Conservation (phyloP, 2,797 vertebrate genomes). For the Alectoris magna region DNA sequence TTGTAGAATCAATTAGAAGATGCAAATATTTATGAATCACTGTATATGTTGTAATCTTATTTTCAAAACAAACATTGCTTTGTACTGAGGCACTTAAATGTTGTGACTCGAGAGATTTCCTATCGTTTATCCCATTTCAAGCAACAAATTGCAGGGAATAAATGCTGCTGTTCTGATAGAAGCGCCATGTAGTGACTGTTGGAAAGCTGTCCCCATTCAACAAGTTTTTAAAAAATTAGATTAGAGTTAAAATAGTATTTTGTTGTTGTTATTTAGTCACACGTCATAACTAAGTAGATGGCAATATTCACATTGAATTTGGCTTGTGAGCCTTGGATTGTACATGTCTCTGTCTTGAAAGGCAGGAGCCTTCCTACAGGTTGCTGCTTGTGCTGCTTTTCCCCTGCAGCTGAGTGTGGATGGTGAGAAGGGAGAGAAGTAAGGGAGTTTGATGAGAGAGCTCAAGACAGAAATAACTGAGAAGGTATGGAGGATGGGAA, state of each 20-base stretch:
- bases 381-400: neutral
- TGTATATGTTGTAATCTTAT: conserved; percentile 63
- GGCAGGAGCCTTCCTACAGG: neutral
- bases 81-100: neutral
- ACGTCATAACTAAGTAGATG: conserved; percentile 34
- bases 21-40: conserved; percentile 76
- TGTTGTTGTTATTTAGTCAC: conserved; percentile 61
- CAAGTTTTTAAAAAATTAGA: conserved; percentile 55
- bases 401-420: neutral
- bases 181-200: neutral
- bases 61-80: conserved; percentile 70
- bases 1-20: conserved; percentile 75
- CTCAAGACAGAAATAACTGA: neutral
- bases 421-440: neutral
- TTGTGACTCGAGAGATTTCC: neutral
- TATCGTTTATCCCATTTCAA: neutral
- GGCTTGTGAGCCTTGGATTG: conserved; percentile 8
- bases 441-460: neutral
- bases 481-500: neutral
- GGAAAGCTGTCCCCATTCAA: conserved; percentile 45
- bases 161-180: conserved; percentile 19
- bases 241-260: conserved; percentile 25
- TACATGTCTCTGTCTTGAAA: neutral
- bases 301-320: conserved; percentile 24
- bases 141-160: conserved; percentile 41